Conservation (phyloP, 2,113 vertebrate genomes). For the Proterorhinus semilunaris region DNA sequence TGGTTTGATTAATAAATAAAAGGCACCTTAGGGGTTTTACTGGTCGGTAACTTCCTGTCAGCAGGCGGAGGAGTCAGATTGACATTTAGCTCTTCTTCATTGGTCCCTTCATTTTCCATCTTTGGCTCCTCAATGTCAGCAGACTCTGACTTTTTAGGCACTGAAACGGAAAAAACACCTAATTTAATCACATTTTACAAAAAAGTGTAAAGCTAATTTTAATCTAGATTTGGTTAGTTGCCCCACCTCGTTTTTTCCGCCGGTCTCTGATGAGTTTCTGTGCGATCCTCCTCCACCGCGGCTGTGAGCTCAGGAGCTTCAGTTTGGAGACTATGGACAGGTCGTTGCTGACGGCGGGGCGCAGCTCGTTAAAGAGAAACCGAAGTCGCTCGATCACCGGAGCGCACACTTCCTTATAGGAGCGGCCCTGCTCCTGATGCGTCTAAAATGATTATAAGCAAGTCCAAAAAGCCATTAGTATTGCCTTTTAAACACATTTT, state of each 20-base stretch:
- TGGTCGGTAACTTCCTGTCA: conserved; percentile 85
- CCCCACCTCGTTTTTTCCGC: conserved; percentile 88
- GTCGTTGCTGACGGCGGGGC: conserved; percentile 94
- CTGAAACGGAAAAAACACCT: conserved; percentile 60
- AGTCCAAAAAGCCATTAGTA: neutral
- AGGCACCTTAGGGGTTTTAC: conserved; percentile 87
- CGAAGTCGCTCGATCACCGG: conserved; percentile 95
- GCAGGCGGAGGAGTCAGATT: conserved; percentile 82
- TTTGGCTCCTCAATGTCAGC: conserved; percentile 92
- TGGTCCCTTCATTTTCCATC: conserved; percentile 90
- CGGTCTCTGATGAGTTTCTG: conserved; percentile 93
- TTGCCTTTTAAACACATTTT: neutral
- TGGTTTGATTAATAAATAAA: neutral
- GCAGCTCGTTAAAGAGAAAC: conserved; percentile 94
- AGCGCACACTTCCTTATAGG: conserved; percentile 97
- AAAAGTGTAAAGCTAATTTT: neutral
- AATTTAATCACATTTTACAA: neutral
- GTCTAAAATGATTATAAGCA: conserved; percentile 75
- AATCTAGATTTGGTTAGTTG: neutral
- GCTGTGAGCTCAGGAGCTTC: conserved; percentile 91
- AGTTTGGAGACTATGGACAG: conserved; percentile 94
- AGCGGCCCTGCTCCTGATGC: conserved; percentile 97
- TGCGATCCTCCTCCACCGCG: conserved; percentile 90
- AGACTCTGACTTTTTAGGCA: conserved; percentile 90
- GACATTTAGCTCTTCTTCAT: conserved; percentile 86